phyloP scores from a whole-genome alignment of 2,888 invertebrate species.

The Cataglyphis albicans region DNA sequence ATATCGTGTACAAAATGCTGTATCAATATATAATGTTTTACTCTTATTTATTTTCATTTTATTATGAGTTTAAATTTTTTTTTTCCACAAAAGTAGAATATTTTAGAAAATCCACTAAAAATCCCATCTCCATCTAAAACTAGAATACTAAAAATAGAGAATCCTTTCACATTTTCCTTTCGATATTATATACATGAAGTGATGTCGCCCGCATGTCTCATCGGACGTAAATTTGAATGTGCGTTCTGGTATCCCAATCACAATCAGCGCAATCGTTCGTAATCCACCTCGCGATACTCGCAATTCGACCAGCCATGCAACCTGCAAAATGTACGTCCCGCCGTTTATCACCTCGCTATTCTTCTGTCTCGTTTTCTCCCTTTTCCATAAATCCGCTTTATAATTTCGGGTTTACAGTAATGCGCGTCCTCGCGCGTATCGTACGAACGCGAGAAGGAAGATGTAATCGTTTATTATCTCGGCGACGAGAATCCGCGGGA shows the following conservation, averaged over 20 bases:
- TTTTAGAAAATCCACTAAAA: background rate
- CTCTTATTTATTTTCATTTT: slow-evolving; percentile 16
- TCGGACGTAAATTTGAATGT: slow-evolving; percentile 35
- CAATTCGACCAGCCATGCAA: slow-evolving; percentile 61
- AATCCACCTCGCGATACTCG: slow-evolving; percentile 61
- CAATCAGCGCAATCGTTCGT: slow-evolving; percentile 53
- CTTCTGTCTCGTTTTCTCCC: slow-evolving; percentile 2
- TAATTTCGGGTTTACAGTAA: slow-evolving; percentile 38
- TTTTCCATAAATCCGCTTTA: slow-evolving; percentile 38
- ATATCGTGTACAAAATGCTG: background rate
- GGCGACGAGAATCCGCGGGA: slow-evolving; percentile 35
- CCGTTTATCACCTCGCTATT: slow-evolving; percentile 37
- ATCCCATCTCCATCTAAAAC: background rate
- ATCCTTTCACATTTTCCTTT: background rate
- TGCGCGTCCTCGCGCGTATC: slow-evolving; percentile 8
- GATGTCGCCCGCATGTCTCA: slow-evolving; percentile 3
- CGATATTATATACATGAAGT: slow-evolving; percentile 56
- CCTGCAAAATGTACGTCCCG: slow-evolving; percentile 40
- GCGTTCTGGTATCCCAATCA: slow-evolving; percentile 51
- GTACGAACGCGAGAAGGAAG: slow-evolving; percentile 12
- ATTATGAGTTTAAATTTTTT: background rate
- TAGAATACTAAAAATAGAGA: background rate
- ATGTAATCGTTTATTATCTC: slow-evolving; percentile 46
- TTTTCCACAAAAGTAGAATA: background rate
- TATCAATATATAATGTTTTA: background rate